Conservation (phyloP, 35 echinoderm and acorn worm species). For the Strongylocentrotus purpuratus region DNA sequence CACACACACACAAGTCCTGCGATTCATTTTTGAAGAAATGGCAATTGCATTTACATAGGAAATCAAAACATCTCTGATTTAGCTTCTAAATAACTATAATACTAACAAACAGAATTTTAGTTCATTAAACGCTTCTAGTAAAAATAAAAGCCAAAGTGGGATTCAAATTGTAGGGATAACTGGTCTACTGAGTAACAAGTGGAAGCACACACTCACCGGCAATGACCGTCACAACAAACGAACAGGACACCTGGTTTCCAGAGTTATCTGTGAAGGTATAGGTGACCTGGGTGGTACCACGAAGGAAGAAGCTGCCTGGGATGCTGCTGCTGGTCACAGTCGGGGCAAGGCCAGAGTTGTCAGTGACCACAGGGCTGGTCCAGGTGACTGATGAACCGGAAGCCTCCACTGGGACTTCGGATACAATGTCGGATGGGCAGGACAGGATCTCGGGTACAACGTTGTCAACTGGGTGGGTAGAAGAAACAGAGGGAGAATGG, state of each 20-base stretch:
- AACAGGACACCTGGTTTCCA: conserved; percentile 60
- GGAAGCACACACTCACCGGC: background rate
- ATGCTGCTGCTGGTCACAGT: conserved; percentile 25
- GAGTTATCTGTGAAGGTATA: conserved; percentile 64
- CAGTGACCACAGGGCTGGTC: conserved; percentile 52
- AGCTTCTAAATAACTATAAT: too few species aligned
- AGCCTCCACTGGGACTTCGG: conserved; percentile 43
- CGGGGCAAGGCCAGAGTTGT: conserved; percentile 56
- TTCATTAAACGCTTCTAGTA: too few species aligned
- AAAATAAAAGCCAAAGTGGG: too few species aligned
- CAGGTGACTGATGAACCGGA: conserved; percentile 58
- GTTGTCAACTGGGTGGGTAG: conserved; percentile 50
- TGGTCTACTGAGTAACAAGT: too few species aligned
- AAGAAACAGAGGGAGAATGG: background rate
- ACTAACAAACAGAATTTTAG: too few species aligned
- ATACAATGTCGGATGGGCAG: conserved; percentile 59
- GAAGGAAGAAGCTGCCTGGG: conserved; percentile 51
- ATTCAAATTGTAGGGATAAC: too few species aligned
- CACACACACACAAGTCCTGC: too few species aligned
- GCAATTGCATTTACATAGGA: too few species aligned
- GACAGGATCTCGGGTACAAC: conserved; percentile 42
- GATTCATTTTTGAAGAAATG: too few species aligned
- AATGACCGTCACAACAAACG: conserved; percentile 57
- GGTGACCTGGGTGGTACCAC: conserved; percentile 59
- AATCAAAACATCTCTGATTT: too few species aligned